phyloP scores from a whole-genome alignment of 2,888 invertebrate genomes.

The Xestia ashworthii region DNA sequence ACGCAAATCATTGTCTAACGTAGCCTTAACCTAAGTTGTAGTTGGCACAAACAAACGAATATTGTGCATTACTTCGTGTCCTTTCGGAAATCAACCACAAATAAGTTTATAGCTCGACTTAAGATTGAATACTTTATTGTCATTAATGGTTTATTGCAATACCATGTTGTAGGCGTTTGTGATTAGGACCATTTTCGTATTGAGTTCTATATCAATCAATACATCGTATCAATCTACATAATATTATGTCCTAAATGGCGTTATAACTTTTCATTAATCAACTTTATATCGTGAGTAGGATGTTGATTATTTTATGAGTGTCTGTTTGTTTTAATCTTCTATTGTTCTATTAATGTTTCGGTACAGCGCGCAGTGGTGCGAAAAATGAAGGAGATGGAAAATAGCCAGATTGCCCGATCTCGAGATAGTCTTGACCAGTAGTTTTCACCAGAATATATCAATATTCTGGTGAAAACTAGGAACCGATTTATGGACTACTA shows the following conservation, averaged over 20 bases:
- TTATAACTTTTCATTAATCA: conserved; percentile 10
- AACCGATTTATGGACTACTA: neutral
- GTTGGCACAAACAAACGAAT: neutral
- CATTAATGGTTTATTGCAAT: conserved; percentile 5
- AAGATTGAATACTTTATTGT: neutral
- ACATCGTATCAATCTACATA: conserved; percentile 18
- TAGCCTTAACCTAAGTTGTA: conserved; percentile 5
- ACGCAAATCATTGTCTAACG: conserved; percentile 1
- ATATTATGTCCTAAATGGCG: conserved; percentile 3
- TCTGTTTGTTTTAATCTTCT: neutral
- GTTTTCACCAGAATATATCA: too few relatives aligned
- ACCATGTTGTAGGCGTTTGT: conserved; percentile 20
- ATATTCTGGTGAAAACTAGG: neutral
- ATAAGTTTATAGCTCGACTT: conserved; percentile 21
- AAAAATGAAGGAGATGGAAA: neutral
- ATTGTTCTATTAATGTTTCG: neutral
- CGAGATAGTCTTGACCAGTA: neutral
- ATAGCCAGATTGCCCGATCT: neutral
- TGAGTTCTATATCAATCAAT: conserved; percentile 25
- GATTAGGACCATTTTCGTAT: conserved; percentile 14
- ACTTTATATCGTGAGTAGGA: conserved; percentile 25
- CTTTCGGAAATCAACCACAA: conserved; percentile 16
- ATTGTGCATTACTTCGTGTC: conserved; percentile 19
- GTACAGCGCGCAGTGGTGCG: too few relatives aligned
- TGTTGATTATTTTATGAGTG: neutral